These are phyloP conservation scores for Maylandia zebra DNA, from an alignment of 2,113 vertebrate species.

Conservation along the genomic window DNA sequence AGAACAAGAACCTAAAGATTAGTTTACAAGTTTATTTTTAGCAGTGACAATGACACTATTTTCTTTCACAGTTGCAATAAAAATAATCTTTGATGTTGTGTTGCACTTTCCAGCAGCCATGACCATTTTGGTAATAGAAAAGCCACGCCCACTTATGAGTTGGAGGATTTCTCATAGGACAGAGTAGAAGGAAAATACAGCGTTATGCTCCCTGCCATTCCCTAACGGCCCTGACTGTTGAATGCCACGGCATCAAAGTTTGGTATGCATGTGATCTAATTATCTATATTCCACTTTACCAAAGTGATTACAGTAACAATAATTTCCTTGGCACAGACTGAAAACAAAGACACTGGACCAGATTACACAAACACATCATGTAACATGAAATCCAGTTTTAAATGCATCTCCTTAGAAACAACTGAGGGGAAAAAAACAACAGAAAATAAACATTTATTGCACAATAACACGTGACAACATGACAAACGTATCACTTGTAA, in stretches of 20 bases:
- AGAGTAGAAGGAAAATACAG: neutral
- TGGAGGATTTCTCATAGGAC: neutral
- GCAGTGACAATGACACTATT: neutral
- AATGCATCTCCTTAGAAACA: constrained; percentile 70
- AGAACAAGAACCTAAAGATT: neutral
- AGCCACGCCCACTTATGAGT: neutral
- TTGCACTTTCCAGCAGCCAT: neutral
- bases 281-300: neutral
- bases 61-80: neutral
- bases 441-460: constrained; percentile 48
- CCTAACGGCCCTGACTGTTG: neutral
- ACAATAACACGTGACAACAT: constrained; percentile 13
- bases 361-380: neutral
- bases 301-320: neutral
- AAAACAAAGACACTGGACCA: neutral
- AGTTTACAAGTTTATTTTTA: neutral
- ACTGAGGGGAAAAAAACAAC: constrained; percentile 62
- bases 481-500: constrained; percentile 51
- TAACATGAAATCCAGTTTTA: constrained; percentile 51
- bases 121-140: neutral
- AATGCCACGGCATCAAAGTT: neutral
- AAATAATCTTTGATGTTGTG: neutral
- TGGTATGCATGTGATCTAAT: neutral
- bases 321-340: neutral
- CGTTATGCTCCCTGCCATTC: neutral